Evolutionary conservation across 2,797 vertebrate genomes (phyloP), one percentile per base, ranked within the genome.

Genomic region (Lophotriccus pileatus): DNA sequence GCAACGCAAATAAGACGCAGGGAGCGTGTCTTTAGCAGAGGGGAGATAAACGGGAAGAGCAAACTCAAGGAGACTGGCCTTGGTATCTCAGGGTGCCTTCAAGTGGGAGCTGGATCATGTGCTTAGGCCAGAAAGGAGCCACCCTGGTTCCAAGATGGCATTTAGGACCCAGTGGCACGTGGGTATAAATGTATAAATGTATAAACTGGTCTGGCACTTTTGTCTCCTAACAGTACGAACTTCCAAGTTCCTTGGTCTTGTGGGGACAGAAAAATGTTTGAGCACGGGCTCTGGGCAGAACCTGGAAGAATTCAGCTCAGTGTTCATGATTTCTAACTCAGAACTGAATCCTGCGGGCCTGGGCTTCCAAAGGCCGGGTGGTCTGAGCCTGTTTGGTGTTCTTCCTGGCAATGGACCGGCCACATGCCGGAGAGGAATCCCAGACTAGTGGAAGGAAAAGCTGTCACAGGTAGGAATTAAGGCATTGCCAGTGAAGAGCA

Each of bases 61-160:
- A 94, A 88, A 88, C 77, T 95, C 91, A 96, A 96, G 95, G 95
- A 96, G 94, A 96, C 90, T 1, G 0, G 85, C 67, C 55, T 87
- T 4, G 1, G 44, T n/a, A 28, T 66, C 62, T 85, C 66, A 75
- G 85, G 28, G 50, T 84, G 74, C 58, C 69, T 84, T 88, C 58
- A 72, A 4, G 53, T 36, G 46, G 17, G 39, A 73, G 81, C 7
- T 90, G 89, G 24, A 62, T 53, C 59, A 50, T 30, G 10, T 32
- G 36, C 60, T 63, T 43, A 67, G 85, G 85, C 14, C 47, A 72
- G 69, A 62, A 73, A 63, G 70, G 37, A 62, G 66, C 37, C 6
- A 0, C 12, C 10, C 4, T 55, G 7, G 16, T 79, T 93, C 46
- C 85, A 78, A 81, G 66, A 69, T 52, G 82, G 47, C 4, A 2